A percentile compares a stretch with the other conserved stretches of the same genome.
Evolutionary conservation across 2,888 invertebrate genomes (phyloP).

Genomic region (Rotaria magnacalcarata): DNA sequence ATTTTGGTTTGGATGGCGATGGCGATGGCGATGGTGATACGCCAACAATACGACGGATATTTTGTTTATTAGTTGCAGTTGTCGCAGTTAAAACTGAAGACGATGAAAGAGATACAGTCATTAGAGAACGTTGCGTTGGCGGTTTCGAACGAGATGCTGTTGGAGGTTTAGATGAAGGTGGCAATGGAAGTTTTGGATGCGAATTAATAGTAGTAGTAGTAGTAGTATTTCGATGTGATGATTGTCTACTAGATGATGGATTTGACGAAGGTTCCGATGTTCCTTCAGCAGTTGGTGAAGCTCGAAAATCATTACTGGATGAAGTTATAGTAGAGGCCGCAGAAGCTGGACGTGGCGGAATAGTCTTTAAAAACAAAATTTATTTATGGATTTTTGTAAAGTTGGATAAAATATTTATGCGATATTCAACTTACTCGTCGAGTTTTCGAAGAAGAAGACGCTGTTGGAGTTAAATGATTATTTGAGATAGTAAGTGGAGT

Average conservation of each 20-base stretch:
- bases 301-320: neutral
- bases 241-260: neutral
- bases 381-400: too few species aligned
- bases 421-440: neutral
- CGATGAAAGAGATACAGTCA: neutral
- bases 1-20: neutral
- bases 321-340: too few species aligned
- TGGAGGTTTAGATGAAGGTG: neutral
- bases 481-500: neutral
- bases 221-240: neutral
- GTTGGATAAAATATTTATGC: too few species aligned
- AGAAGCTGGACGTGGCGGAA: too few species aligned
- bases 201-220: too few species aligned
- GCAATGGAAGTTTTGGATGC: neutral
- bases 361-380: too few species aligned
- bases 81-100: neutral
- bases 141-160: neutral
- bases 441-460: neutral
- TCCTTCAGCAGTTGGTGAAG: neutral
- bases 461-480: neutral
- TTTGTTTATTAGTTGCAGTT: neutral
- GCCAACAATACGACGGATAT: neutral
- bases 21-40: neutral
- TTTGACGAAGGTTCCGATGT: neutral
- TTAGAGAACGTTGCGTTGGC: neutral